A percentile compares a stretch with the other conserved stretches of the same genome.
Evolutionary conservation across 2,797 vertebrate species (phyloP).

Genomic region (Apodemus agrarius): DNA sequence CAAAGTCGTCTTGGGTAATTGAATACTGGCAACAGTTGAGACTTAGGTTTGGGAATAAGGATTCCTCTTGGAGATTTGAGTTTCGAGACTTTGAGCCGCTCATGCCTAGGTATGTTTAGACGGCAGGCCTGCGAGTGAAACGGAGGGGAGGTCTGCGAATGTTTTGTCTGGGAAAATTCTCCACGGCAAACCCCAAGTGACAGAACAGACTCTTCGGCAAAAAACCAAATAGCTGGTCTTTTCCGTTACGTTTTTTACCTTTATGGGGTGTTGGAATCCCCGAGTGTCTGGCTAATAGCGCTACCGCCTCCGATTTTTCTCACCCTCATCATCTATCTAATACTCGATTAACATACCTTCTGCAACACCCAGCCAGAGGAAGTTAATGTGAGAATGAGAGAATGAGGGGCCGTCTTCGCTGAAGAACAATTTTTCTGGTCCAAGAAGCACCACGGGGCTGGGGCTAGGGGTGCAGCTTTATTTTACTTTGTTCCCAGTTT

Average conservation of each 20-base stretch:
- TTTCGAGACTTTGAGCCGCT: no score
- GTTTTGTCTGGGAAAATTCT: constrained; percentile 26
- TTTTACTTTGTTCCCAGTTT: constrained; percentile 34
- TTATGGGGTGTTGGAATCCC: constrained; percentile 57
- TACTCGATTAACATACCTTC: constrained; percentile 59
- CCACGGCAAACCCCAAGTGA: constrained; percentile 24
- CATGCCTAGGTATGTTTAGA: no score
- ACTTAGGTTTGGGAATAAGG: no score
- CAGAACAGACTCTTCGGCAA: constrained; percentile 11
- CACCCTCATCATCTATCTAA: constrained; percentile 62
- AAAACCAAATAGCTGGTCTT: constrained; percentile 52
- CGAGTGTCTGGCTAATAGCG: neutral
- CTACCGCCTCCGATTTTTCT: constrained; percentile 60
- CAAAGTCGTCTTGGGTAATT: no score
- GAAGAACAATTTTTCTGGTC: constrained; percentile 75
- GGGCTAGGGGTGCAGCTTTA: constrained; percentile 16
- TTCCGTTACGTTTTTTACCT: constrained; percentile 37
- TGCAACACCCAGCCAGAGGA: neutral
- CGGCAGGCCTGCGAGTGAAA: no score
- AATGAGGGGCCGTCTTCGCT: constrained; percentile 71
- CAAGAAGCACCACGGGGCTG: neutral
- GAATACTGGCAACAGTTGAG: no score
- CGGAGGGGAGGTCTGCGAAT: neutral
- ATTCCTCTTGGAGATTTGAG: no score
- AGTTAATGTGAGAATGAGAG: constrained; percentile 71